Evolutionary conservation across 2,113 vertebrate species (phyloP).

Genomic region (Eubucco bourcierii): DNA sequence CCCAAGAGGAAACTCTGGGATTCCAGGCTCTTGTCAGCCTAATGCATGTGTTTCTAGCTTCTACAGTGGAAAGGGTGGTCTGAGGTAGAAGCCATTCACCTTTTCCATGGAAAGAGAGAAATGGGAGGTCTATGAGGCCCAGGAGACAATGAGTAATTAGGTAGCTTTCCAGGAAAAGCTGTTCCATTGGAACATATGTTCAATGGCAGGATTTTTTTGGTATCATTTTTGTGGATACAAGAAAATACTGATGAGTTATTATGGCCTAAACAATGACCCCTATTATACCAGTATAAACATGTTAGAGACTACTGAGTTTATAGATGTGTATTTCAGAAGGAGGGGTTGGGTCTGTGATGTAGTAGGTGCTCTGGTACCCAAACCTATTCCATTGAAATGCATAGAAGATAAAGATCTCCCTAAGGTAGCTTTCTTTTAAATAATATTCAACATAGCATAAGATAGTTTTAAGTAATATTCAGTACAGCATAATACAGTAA

Average conservation of each 20-base stretch:
- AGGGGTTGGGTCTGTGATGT: not conserved
- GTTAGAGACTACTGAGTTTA: not conserved
- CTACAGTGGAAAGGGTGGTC: not conserved
- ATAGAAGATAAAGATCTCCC: not conserved
- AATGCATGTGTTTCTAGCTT: not conserved
- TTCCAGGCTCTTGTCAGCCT: not conserved
- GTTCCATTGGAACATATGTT: not conserved
- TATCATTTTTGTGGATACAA: not conserved
- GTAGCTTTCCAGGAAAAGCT: not conserved
- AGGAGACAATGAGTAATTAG: not conserved
- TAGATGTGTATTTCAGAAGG: not conserved
- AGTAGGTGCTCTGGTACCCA: not conserved
- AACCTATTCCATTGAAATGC: not conserved
- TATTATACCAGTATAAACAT: not conserved
- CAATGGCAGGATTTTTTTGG: not conserved
- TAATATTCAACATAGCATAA: not conserved
- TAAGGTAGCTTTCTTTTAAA: not conserved
- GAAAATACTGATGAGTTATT: not conserved
- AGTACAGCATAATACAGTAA: not conserved
- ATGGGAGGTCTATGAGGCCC: not conserved
- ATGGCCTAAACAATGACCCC: not conserved
- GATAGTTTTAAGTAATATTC: not conserved
- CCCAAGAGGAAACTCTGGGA: not conserved
- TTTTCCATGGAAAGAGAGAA: not conserved
- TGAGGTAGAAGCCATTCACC: not conserved